These are phyloP conservation scores for Drosophila erecta DNA, from an alignment of 1,140 invertebrate genomes.

Conservation along the genomic window DNA sequence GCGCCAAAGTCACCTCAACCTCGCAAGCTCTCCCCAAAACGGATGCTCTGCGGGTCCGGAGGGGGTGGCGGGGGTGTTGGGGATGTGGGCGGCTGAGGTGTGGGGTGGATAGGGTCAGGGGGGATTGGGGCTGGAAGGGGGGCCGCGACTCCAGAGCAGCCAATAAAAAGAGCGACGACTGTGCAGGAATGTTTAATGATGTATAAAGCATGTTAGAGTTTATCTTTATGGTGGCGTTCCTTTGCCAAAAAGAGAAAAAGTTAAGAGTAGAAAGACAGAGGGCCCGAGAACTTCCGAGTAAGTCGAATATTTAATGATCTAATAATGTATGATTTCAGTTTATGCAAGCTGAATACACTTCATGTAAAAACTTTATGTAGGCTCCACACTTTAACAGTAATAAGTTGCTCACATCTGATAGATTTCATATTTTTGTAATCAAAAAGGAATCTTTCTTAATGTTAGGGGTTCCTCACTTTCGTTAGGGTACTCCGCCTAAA, in stretches of 20 bases:
- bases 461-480: too few species aligned
- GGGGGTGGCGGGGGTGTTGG: neutral
- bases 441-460: neutral
- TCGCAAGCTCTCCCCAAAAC: slow-evolving; percentile 42
- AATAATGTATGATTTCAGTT: neutral
- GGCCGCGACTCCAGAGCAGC: slow-evolving; percentile 30
- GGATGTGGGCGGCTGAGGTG: slow-evolving; percentile 12
- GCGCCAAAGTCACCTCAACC: slow-evolving; percentile 38
- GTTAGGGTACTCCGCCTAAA: slow-evolving; percentile 26
- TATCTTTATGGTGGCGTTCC: slow-evolving; percentile 80
- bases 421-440: neutral
- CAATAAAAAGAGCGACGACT: slow-evolving; percentile 77
- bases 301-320: slow-evolving; percentile 40
- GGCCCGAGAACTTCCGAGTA: neutral
- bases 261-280: slow-evolving; percentile 23
- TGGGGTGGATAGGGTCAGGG: neutral
- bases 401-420: too few species aligned
- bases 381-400: too few species aligned
- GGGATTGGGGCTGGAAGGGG: neutral
- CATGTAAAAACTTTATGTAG: too few species aligned
- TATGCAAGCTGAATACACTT: too few species aligned
- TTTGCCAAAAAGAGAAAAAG: slow-evolving; percentile 49
- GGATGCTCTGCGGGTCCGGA: slow-evolving; percentile 2
- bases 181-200: slow-evolving; percentile 83
- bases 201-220: slow-evolving; percentile 84